Evolutionary conservation across 2,113 vertebrate genomes (phyloP).

Genomic region (Phoenicopterus ruber): DNA sequence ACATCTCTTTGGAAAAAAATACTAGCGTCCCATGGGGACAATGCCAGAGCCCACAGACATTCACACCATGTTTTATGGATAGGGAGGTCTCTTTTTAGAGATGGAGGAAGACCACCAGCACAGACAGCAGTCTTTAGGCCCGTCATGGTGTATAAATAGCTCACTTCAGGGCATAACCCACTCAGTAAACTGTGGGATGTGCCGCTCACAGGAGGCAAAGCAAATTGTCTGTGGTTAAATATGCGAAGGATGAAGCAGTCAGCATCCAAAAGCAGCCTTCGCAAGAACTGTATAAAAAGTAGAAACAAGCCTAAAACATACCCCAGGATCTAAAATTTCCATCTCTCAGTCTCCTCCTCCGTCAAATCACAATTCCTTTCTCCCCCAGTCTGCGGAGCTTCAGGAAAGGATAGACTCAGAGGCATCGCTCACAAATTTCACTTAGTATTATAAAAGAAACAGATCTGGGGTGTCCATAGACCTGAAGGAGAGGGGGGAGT

Average conservation of each 20-base stretch:
- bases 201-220: conserved; percentile 24
- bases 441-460: not conserved
- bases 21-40: not conserved
- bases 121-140: not conserved
- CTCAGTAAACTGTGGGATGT: conserved; percentile 28
- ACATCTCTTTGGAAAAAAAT: not conserved
- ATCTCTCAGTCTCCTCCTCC: not conserved
- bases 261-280: conserved; percentile 1
- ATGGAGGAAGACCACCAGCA: not conserved
- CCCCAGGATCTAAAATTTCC: conserved; percentile 9
- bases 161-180: conserved; percentile 25
- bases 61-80: not conserved
- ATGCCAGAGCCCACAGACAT: not conserved
- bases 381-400: not conserved
- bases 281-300: not conserved
- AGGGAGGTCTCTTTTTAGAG: not conserved
- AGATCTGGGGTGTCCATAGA: not conserved
- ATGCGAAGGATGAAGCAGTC: conserved; percentile 9
- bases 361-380: not conserved
- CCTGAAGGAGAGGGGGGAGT: not conserved
- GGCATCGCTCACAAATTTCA: not conserved
- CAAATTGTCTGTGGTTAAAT: conserved; percentile 52
- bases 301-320: conserved; percentile 27
- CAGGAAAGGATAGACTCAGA: not conserved
- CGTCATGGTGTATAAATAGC: not conserved